These are phyloP conservation scores for Tenodera sinensis DNA, from an alignment of 2,888 invertebrate species.

Conservation along the genomic window DNA sequence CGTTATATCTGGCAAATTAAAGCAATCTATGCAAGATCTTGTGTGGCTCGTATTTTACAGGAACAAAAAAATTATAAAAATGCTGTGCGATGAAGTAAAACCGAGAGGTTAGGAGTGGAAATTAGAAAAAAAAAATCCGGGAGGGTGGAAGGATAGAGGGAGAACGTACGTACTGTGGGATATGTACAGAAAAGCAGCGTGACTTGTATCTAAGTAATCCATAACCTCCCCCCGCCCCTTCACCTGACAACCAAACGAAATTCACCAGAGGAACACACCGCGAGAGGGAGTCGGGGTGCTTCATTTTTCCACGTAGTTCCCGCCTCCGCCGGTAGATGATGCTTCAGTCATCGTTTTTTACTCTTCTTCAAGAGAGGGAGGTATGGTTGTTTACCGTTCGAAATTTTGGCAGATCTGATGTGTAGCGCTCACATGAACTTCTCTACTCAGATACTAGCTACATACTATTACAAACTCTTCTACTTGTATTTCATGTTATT, in stretches of 20 bases:
- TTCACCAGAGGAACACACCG: not conserved
- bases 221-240: conserved; percentile 2
- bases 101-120: conserved; percentile 8
- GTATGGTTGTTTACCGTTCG: not conserved
- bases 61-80: conserved; percentile 6
- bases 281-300: not conserved
- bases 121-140: not conserved
- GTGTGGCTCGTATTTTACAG: conserved; percentile 11
- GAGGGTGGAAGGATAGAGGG: not conserved
- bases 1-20: conserved; percentile 1
- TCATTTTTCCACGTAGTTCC: conserved; percentile 5
- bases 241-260: conserved; percentile 10
- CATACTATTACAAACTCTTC: too few species aligned
- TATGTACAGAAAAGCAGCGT: not conserved
- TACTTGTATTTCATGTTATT: too few species aligned
- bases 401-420: not conserved
- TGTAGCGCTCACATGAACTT: too few species aligned
- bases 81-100: conserved; percentile 5
- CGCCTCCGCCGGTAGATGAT: not conserved
- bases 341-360: conserved; percentile 3
- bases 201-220: conserved; percentile 5
- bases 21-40: conserved; percentile 8
- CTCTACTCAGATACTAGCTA: too few species aligned
- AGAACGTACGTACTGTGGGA: not conserved
- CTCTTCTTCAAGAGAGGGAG: not conserved